Percentiles rank a stretch among this genome's conserved stretches.
phyloP scores from a whole-genome alignment of 2,888 invertebrate species.

The Hemicrepidius hirtus region DNA sequence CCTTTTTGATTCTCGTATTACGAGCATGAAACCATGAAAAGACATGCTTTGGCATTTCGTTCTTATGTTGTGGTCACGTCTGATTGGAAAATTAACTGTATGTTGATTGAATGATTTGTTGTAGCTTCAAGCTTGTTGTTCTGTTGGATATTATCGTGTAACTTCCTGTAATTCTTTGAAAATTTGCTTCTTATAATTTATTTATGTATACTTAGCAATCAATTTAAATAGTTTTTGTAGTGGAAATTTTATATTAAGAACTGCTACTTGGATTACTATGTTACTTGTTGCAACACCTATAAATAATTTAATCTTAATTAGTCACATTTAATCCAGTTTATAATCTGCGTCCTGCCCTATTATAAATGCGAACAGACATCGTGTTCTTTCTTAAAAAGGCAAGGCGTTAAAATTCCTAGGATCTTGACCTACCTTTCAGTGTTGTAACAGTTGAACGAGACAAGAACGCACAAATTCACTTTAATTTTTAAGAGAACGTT shows the following conservation, averaged over 20 bases:
- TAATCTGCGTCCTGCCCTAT: constrained; percentile 20
- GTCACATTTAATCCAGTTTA: constrained; percentile 15
- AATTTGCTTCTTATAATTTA: not conserved
- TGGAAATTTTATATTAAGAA: too few relatives aligned
- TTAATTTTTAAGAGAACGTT: constrained; percentile 1
- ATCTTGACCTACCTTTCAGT: constrained; percentile 41
- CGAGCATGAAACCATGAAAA: constrained; percentile 32
- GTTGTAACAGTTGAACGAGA: constrained; percentile 1
- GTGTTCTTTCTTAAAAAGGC: constrained; percentile 41
- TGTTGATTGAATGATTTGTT: constrained; percentile 34
- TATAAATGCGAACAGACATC: constrained; percentile 15
- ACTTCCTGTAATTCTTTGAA: constrained; percentile 5
- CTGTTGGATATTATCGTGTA: not conserved
- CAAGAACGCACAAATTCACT: constrained; percentile 28
- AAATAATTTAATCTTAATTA: constrained; percentile 26
- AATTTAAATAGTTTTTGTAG: too few relatives aligned
- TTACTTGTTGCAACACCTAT: constrained; percentile 5
- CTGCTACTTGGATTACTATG: not conserved
- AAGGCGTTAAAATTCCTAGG: constrained; percentile 42
- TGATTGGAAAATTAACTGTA: constrained; percentile 36
- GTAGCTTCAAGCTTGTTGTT: constrained; percentile 18
- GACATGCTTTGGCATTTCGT: constrained; percentile 30
- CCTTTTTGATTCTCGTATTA: constrained; percentile 26
- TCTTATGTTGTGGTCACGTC: constrained; percentile 36
- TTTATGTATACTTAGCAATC: too few relatives aligned